These are phyloP conservation scores for Drosophila eugracilis DNA, from an alignment of 1,140 invertebrate genomes.

Conservation along the genomic window DNA sequence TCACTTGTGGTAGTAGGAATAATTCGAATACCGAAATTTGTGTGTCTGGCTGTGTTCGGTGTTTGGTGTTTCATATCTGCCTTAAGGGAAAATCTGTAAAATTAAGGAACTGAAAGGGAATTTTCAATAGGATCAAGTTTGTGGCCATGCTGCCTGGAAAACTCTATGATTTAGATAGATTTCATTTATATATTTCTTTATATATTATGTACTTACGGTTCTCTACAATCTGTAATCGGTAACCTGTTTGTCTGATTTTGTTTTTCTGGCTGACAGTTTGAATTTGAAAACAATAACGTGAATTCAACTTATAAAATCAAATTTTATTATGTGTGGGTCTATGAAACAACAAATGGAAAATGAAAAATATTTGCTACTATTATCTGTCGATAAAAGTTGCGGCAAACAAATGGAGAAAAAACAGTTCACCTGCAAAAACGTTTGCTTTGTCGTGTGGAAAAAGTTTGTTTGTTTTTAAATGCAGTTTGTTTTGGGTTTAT, in stretches of 20 bases:
- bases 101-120: constrained; percentile 28
- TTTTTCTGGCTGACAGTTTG: constrained; percentile 39
- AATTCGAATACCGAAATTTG: constrained; percentile 44
- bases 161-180: constrained; percentile 62
- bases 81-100: constrained; percentile 13
- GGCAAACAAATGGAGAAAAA: constrained; percentile 4
- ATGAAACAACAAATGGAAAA: constrained; percentile 19
- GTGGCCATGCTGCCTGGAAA: constrained; percentile 65
- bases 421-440: constrained; percentile 13
- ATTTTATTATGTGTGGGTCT: not conserved
- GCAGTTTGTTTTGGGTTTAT: constrained; percentile 41
- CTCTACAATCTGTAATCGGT: constrained; percentile 33
- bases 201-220: constrained; percentile 59
- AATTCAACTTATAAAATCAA: constrained; percentile 19
- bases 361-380: constrained; percentile 1
- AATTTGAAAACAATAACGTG: constrained; percentile 4
- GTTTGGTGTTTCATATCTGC: constrained; percentile 12
- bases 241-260: constrained; percentile 28
- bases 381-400: not conserved
- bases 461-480: constrained; percentile 41
- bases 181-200: constrained; percentile 41
- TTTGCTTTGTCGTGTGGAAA: constrained; percentile 25
- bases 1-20: constrained; percentile 42
- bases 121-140: constrained; percentile 47
- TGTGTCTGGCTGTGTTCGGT: constrained; percentile 4